phyloP scores from a whole-genome alignment of 2,888 invertebrate species.

The Erebia ligea region DNA sequence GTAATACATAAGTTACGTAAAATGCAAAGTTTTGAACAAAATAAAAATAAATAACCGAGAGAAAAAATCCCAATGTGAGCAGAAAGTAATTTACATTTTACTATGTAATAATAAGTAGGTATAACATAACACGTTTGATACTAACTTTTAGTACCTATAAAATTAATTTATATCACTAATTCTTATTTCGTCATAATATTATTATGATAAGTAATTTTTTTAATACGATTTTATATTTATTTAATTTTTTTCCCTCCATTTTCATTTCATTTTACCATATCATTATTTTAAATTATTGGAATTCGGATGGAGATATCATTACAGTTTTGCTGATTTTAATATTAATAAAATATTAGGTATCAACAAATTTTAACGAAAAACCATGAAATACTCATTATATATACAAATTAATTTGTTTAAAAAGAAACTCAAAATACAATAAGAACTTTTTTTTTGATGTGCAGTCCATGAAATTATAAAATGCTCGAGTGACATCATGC shows the following conservation, averaged over 20 bases:
- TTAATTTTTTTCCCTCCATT: conserved; percentile 33
- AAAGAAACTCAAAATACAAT: neutral
- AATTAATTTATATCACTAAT: neutral
- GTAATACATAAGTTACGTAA: too few species aligned
- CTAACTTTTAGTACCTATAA: neutral
- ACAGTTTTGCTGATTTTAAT: neutral
- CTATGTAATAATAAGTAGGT: neutral
- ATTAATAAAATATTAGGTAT: neutral
- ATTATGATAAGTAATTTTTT: conserved; percentile 16
- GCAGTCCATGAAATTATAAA: neutral
- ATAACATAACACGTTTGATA: neutral
- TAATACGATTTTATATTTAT: conserved; percentile 31
- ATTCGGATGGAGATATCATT: conserved; percentile 46
- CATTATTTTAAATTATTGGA: conserved; percentile 48
- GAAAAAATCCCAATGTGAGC: neutral
- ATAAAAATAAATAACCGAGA: too few species aligned
- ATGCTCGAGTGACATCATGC: neutral
- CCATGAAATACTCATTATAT: neutral
- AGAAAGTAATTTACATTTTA: neutral
- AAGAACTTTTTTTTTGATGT: neutral
- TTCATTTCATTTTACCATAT: conserved; percentile 52
- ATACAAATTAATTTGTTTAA: neutral
- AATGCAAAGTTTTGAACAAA: neutral
- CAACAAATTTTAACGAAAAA: neutral
- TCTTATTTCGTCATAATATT: neutral